phyloP scores from a whole-genome alignment of 2,888 invertebrate genomes.

The Epicampocera succincta region DNA sequence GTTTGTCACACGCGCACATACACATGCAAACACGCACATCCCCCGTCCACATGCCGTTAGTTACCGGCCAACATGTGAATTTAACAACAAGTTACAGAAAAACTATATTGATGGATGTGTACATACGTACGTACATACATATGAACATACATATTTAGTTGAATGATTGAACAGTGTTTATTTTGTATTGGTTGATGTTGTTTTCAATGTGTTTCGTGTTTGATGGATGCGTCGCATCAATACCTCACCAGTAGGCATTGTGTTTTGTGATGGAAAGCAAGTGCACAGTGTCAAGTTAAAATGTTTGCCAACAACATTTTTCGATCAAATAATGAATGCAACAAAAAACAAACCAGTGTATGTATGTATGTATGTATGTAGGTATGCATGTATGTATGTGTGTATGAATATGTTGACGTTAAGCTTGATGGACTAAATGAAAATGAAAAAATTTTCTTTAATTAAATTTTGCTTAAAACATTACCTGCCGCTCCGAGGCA shows the following conservation, averaged over 20 bases:
- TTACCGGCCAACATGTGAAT: too few relatives aligned
- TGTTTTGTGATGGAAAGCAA: slow-evolving; percentile 18
- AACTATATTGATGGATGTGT: slow-evolving; percentile 34
- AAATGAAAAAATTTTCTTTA: slow-evolving; percentile 3
- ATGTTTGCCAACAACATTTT: slow-evolving; percentile 14
- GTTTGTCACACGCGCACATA: slow-evolving; percentile 33
- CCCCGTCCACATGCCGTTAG: too few relatives aligned
- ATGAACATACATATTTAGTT: background rate
- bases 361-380: too few relatives aligned
- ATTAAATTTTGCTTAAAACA: slow-evolving; percentile 15
- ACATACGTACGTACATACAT: too few relatives aligned
- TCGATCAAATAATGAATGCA: background rate
- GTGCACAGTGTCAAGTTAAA: slow-evolving; percentile 48
- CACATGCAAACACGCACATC: background rate
- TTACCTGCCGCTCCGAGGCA: slow-evolving; percentile 84
- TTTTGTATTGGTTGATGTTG: slow-evolving; percentile 29
- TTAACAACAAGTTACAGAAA: slow-evolving; percentile 46
- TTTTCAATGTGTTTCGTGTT: slow-evolving; percentile 52
- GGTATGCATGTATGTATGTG: too few relatives aligned
- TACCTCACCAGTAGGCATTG: slow-evolving; percentile 43
- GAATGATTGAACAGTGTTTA: slow-evolving; percentile 8
- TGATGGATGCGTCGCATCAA: slow-evolving; percentile 58
- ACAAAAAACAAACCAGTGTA: background rate
- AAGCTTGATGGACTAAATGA: background rate
- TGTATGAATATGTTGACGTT: background rate